These are phyloP conservation scores for Cinclus mexicanus DNA, from an alignment of 2,113 vertebrate genomes.

Conservation along the genomic window DNA sequence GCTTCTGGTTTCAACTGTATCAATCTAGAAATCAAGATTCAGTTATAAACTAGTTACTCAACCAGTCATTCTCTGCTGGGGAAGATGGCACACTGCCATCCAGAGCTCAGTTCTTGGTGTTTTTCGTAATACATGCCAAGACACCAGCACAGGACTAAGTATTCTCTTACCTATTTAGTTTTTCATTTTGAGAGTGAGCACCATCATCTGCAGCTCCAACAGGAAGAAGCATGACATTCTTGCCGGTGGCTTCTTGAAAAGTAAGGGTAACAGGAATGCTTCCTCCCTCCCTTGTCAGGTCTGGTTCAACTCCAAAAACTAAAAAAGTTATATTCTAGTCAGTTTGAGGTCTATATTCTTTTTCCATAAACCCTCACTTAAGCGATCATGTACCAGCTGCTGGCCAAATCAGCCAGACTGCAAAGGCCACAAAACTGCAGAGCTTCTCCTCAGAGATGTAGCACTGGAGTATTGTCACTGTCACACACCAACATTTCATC, in stretches of 20 bases:
- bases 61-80: neutral
- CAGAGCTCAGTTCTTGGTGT: neutral
- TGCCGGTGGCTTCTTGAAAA: slow-evolving; percentile 95
- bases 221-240: slow-evolving; percentile 94
- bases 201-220: slow-evolving; percentile 93
- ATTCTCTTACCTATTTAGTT: slow-evolving; percentile 87
- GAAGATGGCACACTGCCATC: neutral
- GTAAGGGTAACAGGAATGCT: slow-evolving; percentile 96
- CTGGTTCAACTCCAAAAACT: slow-evolving; percentile 96
- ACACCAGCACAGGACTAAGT: neutral
- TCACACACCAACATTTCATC: neutral
- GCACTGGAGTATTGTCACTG: neutral
- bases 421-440: neutral
- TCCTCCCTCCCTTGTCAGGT: slow-evolving; percentile 93
- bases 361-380: neutral
- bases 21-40: neutral
- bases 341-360: neutral
- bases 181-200: slow-evolving; percentile 97
- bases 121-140: neutral
- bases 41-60: neutral
- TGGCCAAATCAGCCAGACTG: neutral
- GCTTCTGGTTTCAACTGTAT: neutral
- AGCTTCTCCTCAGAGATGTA: rapidly evolving
- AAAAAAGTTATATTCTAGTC: neutral
- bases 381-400: neutral